Percentiles rank a stretch among this genome's conserved stretches.
Evolutionary conservation across 2,113 vertebrate genomes (phyloP).

Genomic region (Crotophaga sulcirostris): DNA sequence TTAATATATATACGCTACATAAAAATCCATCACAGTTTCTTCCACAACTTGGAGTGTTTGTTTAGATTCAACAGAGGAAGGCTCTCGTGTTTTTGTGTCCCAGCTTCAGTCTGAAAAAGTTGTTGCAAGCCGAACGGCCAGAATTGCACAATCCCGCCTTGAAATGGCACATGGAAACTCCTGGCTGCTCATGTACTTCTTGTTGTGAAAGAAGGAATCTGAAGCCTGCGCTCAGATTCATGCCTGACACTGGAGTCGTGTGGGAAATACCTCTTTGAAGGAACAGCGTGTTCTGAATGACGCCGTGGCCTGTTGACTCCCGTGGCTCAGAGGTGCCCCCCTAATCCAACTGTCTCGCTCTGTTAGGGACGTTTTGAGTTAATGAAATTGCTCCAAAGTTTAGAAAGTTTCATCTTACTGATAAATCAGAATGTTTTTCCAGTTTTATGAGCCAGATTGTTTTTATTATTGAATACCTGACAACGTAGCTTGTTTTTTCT

Average conservation of each 20-base stretch:
- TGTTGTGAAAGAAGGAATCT: not conserved
- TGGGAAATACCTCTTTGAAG: not conserved
- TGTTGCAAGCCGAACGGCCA: not conserved
- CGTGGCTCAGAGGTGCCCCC: not conserved
- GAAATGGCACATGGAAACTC: not conserved
- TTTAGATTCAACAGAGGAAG: not conserved
- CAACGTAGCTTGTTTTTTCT: not conserved
- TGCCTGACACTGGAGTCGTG: not conserved
- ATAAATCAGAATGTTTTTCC: not conserved
- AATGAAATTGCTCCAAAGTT: not conserved
- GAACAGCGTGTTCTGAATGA: not conserved
- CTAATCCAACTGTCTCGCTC: not conserved
- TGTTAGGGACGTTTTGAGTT: not conserved
- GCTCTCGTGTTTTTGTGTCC: not conserved
- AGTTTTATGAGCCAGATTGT: not conserved
- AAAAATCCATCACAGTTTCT: not conserved
- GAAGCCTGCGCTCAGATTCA: not conserved
- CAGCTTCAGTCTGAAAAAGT: not conserved
- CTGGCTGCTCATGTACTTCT: not conserved
- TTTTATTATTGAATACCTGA: not conserved
- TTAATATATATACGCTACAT: not conserved
- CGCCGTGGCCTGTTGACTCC: fast-evolving
- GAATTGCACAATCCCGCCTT: conserved; percentile 12
- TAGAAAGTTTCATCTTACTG: not conserved
- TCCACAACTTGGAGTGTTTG: not conserved